Conservation (phyloP, 2,888 invertebrate species). For the Lucinisca nassula region DNA sequence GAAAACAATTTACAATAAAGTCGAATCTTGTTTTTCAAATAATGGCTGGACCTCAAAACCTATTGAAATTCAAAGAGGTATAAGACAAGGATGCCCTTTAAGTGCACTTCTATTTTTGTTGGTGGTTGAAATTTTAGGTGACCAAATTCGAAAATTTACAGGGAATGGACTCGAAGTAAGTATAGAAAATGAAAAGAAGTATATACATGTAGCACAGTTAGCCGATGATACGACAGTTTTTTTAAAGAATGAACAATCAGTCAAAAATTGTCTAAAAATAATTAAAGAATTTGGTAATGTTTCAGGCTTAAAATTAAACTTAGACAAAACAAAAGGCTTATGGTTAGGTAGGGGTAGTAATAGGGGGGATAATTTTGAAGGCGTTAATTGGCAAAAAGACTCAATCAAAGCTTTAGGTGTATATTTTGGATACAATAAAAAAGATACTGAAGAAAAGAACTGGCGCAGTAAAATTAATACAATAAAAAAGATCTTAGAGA, state of each 20-base stretch:
- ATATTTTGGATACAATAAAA: no score
- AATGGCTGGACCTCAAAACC: conserved; percentile 11
- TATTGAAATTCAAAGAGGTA: conserved; percentile 2
- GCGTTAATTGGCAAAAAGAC: no score
- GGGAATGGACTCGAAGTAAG: no score
- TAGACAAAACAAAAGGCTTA: no score
- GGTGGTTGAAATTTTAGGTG: conserved; percentile 5
- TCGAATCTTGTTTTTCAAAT: background rate
- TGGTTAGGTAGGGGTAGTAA: background rate
- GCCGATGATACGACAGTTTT: conserved; percentile 26
- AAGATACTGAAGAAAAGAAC: no score
- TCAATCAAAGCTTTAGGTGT: no score
- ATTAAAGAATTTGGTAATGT: background rate
- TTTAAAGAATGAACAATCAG: background rate
- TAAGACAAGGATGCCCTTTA: conserved; percentile 22
- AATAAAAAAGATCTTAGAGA: no score
- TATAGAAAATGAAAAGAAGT: no score
- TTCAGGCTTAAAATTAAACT: background rate
- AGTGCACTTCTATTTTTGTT: conserved; percentile 19
- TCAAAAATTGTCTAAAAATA: background rate
- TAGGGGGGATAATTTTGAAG: no score
- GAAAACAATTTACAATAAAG: background rate
- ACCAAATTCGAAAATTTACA: background rate
- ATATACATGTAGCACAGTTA: background rate
- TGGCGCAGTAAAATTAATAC: no score